phyloP scores from a whole-genome alignment of 2,888 invertebrate genomes.

The Leptopterna dolabrata region DNA sequence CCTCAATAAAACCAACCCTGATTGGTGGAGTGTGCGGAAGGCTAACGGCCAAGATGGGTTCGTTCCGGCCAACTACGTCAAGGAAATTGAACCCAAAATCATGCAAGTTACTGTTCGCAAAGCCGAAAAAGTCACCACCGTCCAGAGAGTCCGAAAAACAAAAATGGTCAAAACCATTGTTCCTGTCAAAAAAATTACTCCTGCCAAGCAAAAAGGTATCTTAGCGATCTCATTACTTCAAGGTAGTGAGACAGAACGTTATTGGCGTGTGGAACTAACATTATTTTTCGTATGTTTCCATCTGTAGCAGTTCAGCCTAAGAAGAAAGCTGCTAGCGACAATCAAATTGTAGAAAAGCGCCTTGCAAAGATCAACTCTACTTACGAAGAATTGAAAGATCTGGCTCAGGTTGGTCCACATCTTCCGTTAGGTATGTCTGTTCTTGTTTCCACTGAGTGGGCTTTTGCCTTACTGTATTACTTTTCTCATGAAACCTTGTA shows the following conservation, averaged over 20 bases:
- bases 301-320: conserved; percentile 56
- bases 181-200: conserved; percentile 72
- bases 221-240: conserved; percentile 4
- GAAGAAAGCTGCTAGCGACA: conserved; percentile 69
- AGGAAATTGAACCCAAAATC: conserved; percentile 89
- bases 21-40: conserved; percentile 99
- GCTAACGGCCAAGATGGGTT: conserved; percentile 93
- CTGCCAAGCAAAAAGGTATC: conserved; percentile 64
- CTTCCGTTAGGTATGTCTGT: not conserved
- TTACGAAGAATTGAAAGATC: conserved; percentile 83
- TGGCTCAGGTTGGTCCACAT: conserved; percentile 72
- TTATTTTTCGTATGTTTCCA: not conserved
- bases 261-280: not conserved
- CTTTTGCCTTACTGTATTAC: too few species aligned
- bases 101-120: conserved; percentile 86
- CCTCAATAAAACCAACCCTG: conserved; percentile 93
- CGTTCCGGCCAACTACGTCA: conserved; percentile 96
- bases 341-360: conserved; percentile 83
- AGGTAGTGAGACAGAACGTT: not conserved
- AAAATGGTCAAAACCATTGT: conserved; percentile 88
- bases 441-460: not conserved
- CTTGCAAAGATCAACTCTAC: conserved; percentile 83
- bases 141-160: conserved; percentile 90
- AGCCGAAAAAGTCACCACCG: conserved; percentile 84
- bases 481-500: conserved; percentile 63